A percentile compares a stretch with the other conserved stretches of the same genome.
phyloP scores from a whole-genome alignment of 2,113 vertebrate species.

The Tenrec ecaudatus region DNA sequence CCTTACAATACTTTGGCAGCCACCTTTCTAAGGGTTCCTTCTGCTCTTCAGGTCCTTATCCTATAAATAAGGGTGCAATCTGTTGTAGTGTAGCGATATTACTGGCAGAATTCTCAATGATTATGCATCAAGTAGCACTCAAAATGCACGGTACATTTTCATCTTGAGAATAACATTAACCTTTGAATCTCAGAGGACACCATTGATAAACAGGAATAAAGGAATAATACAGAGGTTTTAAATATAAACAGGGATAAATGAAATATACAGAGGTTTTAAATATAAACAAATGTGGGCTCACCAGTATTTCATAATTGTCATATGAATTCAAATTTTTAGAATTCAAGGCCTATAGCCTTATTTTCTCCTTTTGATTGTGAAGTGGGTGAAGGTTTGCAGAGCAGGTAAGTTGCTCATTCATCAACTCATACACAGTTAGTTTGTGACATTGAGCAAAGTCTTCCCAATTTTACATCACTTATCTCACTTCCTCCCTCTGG shows the following conservation, averaged over 20 bases:
- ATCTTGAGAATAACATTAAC: slow-evolving; percentile 44
- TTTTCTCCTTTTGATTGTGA: too few relatives aligned
- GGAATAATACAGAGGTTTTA: not conserved
- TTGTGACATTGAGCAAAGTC: too few relatives aligned
- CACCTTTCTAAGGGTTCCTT: slow-evolving; percentile 48
- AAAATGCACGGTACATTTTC: slow-evolving; percentile 61
- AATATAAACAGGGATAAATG: not conserved
- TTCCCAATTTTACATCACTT: too few relatives aligned
- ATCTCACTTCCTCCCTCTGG: too few relatives aligned
- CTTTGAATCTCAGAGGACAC: slow-evolving; percentile 36
- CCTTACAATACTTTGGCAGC: slow-evolving; percentile 26
- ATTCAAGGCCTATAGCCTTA: not conserved
- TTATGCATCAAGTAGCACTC: slow-evolving; percentile 56
- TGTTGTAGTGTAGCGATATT: slow-evolving; percentile 51
- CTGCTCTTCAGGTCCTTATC: slow-evolving; percentile 38
- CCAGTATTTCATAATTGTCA: slow-evolving; percentile 21
- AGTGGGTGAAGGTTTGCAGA: too few relatives aligned
- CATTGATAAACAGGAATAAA: not conserved
- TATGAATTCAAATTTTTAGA: not conserved
- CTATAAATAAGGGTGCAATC: slow-evolving; percentile 68
- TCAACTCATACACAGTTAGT: too few relatives aligned
- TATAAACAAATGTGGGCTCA: not conserved
- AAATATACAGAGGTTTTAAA: not conserved
- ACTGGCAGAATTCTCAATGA: slow-evolving; percentile 68
- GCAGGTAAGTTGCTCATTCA: too few relatives aligned